These are phyloP conservation scores for Athalia circularis DNA, from an alignment of 2,888 invertebrate genomes.

Conservation along the genomic window DNA sequence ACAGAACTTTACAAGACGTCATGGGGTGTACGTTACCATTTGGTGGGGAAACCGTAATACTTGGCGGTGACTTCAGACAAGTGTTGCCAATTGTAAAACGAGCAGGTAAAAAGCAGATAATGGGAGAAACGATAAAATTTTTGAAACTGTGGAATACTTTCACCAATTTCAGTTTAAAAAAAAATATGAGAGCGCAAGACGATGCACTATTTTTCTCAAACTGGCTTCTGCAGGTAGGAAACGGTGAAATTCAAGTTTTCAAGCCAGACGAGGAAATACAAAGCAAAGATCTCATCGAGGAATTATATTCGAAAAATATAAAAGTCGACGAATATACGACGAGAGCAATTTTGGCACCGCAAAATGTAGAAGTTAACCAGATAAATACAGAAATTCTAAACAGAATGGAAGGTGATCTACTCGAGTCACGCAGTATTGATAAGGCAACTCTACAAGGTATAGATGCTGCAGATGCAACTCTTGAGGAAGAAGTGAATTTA, in stretches of 20 bases:
- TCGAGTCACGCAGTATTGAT: constrained; percentile 29
- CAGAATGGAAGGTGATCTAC: constrained; percentile 7
- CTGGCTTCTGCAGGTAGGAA: constrained; percentile 45
- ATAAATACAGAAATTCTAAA: constrained; percentile 40
- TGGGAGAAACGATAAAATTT: too few relatives aligned
- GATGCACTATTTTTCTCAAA: too few relatives aligned
- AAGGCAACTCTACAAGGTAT: background rate
- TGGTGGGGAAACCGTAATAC: too few relatives aligned
- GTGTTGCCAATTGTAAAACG: too few relatives aligned
- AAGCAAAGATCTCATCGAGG: constrained; percentile 5
- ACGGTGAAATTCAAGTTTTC: constrained; percentile 23
- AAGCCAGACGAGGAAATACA: constrained; percentile 10
- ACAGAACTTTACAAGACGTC: too few relatives aligned
- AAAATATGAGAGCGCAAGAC: too few relatives aligned
- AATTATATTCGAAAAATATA: constrained; percentile 40
- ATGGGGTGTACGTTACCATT: too few relatives aligned
- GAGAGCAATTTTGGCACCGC: constrained; percentile 45
- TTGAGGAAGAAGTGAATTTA: too few relatives aligned
- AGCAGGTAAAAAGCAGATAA: too few relatives aligned
- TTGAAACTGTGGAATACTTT: too few relatives aligned
- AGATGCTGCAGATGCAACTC: background rate
- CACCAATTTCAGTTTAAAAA: too few relatives aligned
- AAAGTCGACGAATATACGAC: constrained; percentile 22
- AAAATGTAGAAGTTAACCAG: constrained; percentile 40
- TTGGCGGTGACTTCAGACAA: too few relatives aligned